Percentiles rank a stretch among this genome's conserved stretches.
Evolutionary conservation across 2,888 invertebrate genomes (phyloP).

Genomic region (Patella caerulea): DNA sequence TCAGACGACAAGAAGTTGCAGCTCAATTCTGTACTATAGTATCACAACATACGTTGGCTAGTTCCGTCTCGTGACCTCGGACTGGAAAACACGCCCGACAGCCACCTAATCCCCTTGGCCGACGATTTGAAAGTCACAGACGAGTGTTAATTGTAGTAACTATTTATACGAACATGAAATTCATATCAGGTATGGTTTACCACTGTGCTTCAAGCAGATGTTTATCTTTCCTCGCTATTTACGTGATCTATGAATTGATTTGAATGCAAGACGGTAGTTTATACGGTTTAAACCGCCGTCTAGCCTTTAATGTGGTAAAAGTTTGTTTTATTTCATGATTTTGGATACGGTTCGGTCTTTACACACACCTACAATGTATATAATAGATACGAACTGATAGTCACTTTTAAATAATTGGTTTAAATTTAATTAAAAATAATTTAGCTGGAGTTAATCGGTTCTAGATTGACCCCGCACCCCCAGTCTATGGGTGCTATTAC

Average conservation of each 20-base stretch:
- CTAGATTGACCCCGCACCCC: too few relatives aligned
- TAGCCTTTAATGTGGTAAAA: too few relatives aligned
- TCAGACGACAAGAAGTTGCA: not conserved
- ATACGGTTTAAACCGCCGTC: too few relatives aligned
- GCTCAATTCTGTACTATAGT: not conserved
- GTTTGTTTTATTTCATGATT: too few relatives aligned
- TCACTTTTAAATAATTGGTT: too few relatives aligned
- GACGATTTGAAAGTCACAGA: constrained; percentile 1
- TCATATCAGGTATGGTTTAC: constrained; percentile 5
- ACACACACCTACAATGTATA: too few relatives aligned
- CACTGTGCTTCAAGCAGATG: not conserved
- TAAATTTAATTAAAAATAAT: too few relatives aligned
- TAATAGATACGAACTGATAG: too few relatives aligned
- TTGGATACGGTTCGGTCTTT: too few relatives aligned
- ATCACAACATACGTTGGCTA: not conserved
- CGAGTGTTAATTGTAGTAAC: constrained; percentile 1
- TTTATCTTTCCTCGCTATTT: not conserved
- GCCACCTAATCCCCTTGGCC: not conserved
- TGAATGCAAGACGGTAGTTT: not conserved
- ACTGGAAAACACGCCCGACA: not conserved
- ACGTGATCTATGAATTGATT: constrained; percentile 10
- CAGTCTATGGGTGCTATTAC: too few relatives aligned
- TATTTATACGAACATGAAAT: constrained; percentile 5
- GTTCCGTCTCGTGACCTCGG: constrained; percentile 2
- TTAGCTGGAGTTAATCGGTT: too few relatives aligned